Conservation (phyloP, 2,113 vertebrate genomes). For the Trachemys scripta region DNA sequence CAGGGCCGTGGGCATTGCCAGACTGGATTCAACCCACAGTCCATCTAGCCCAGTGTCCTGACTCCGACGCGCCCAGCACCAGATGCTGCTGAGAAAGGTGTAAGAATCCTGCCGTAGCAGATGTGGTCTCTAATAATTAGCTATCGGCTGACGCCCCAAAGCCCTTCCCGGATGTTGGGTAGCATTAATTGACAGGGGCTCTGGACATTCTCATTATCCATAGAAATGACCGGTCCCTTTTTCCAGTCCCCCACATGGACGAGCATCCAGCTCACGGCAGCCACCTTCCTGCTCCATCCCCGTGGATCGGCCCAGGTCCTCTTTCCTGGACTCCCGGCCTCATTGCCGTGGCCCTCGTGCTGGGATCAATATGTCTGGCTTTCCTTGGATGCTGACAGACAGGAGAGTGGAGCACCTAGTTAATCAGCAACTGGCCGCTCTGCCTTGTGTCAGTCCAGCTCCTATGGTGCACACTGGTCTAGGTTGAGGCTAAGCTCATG, state of each 20-base stretch:
- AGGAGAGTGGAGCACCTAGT: fast-evolving
- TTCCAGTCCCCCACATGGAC: too few relatives aligned
- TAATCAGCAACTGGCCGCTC: background rate
- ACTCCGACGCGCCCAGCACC: background rate
- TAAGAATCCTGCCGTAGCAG: too few relatives aligned
- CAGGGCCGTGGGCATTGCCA: background rate
- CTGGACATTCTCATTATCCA: background rate
- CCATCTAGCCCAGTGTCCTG: background rate
- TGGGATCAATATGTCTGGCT: background rate
- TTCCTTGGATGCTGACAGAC: fast-evolving
- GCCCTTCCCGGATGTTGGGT: background rate
- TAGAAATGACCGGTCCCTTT: background rate
- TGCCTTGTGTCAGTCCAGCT: fast-evolving
- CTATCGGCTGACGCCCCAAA: background rate
- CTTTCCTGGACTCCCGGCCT: fast-evolving
- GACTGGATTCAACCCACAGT: background rate
- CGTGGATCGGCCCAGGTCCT: background rate
- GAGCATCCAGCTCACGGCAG: background rate
- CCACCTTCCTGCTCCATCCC: background rate
- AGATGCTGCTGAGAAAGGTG: background rate
- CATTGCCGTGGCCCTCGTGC: fast-evolving
- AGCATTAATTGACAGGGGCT: background rate
- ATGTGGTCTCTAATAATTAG: background rate
- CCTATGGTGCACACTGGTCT: background rate
- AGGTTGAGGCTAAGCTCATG: background rate